Base-by-base conservation (phyloP, 2,797 vertebrate genomes). In the Microchirus variegatus region DNA sequence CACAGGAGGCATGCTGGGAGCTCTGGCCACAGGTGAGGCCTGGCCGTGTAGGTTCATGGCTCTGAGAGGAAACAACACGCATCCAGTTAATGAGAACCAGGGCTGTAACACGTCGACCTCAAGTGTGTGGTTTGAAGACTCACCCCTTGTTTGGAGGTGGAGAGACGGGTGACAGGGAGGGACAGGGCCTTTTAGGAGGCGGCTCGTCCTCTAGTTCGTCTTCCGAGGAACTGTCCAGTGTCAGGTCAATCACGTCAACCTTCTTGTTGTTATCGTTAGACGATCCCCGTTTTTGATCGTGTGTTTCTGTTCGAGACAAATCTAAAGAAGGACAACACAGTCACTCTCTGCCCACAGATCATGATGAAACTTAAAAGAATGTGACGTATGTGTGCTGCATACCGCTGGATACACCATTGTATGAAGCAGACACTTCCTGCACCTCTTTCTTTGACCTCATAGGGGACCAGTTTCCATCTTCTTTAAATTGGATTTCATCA, bases 401-500 rank as follows among this genome's bases (percentile, higher is more conserved):
- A 99, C 97, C 95, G 85, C 81, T 93, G 60, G 97, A 96, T 0
- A 96, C 90, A 3, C 97, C 96, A 0, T 98, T 98, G 78, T 93
- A 97, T 0, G 96, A 94, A 0, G 94, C 90, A 78, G 95, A 93
- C 16, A 99, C 95, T 66, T 99, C 97, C 85, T 98, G 96, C 55
- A 98, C 95, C 22, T 99, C 96, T 85, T 95, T 98, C 89, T 98
- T 98, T 0, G 94, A 96, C 53, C 95, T 96, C 97, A 99, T 99
- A 1, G 97, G 97, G 63, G 96, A 87, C 97, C 97, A 99, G 0
- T 90, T 96, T 11, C 97, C 97, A 43, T 99, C 97, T 73, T 99
- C 97, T 80, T 98, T 98, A 70, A 99, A 99, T 80, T 99, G 97
- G 82, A 99, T 99, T 81, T 99, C 97, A 70, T 99, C 97, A 82